A percentile compares a stretch with the other conserved stretches of the same genome.
Conservation (phyloP, 2,797 vertebrate genomes). For the Neopelma chrysocephalum region DNA sequence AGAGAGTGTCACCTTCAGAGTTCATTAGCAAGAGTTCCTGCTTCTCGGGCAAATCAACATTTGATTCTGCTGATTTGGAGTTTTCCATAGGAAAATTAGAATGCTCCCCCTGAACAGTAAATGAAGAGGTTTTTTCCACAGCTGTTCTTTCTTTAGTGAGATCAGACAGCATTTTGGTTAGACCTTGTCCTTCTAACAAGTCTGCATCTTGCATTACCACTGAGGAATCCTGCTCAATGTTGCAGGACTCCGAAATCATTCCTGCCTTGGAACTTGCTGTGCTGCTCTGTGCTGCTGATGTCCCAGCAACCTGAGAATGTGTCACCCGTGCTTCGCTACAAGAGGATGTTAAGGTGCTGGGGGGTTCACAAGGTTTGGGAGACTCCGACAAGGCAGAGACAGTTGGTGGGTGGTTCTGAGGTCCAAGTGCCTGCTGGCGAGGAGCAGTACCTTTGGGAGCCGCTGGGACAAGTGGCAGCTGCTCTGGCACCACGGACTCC, state of each 20-base stretch:
- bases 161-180: conserved; percentile 76
- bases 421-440: background rate
- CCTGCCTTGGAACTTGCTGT: conserved; percentile 51
- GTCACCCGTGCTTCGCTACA: conserved; percentile 28
- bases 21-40: conserved; percentile 74
- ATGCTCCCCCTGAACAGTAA: conserved; percentile 52
- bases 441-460: conserved; percentile 57
- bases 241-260: conserved; percentile 55
- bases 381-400: conserved; percentile 28
- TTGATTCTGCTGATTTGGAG: conserved; percentile 65
- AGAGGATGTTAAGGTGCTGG: conserved; percentile 29
- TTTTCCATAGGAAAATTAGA: conserved; percentile 70
- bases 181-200: conserved; percentile 74
- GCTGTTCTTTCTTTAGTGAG: conserved; percentile 71
- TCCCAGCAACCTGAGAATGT: conserved; percentile 61
- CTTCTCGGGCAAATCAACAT: conserved; percentile 69
- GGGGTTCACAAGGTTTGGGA: conserved; percentile 25
- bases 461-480: background rate
- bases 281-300: conserved; percentile 38
- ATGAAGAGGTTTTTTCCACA: conserved; percentile 60
- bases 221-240: conserved; percentile 13
- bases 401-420: conserved; percentile 42
- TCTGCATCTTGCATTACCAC: conserved; percentile 53
- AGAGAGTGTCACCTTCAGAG: conserved; percentile 64
- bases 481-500: conserved; percentile 34